Percentiles rank a stretch among this genome's conserved stretches.
Evolutionary conservation across 2,113 vertebrate species (phyloP).

Genomic region (Taurulus bubalis): DNA sequence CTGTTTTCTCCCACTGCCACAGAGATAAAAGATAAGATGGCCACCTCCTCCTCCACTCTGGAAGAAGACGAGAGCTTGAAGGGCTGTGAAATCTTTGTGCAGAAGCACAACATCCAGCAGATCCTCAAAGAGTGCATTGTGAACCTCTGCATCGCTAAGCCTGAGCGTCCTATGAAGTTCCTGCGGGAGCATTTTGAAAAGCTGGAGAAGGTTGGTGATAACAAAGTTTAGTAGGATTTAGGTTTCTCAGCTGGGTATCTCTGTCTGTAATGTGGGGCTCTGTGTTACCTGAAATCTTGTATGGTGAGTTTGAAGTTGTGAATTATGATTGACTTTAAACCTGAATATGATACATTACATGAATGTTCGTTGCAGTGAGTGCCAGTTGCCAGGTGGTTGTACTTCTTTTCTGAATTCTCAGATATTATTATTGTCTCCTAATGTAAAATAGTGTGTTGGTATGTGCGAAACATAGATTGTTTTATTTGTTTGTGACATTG

Average conservation of each 20-base stretch:
- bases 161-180: conserved; percentile 95
- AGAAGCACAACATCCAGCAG: conserved; percentile 96
- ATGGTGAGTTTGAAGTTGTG: conserved; percentile 8
- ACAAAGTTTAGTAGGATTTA: conserved; percentile 17
- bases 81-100: conserved; percentile 95
- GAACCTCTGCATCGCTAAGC: conserved; percentile 94
- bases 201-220: conserved; percentile 94
- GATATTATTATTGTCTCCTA: neutral
- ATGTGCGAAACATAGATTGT: neutral
- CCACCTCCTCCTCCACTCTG: conserved; percentile 87
- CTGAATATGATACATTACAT: neutral
- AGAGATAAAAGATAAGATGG: conserved; percentile 89
- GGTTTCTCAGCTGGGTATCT: conserved; percentile 8
- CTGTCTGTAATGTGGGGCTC: conserved; percentile 20
- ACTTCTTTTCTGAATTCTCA: neutral
- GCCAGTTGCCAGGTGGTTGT: neutral
- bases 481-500: conserved; percentile 3
- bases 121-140: conserved; percentile 97
- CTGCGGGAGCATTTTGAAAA: conserved; percentile 97
- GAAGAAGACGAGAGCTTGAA: conserved; percentile 96
- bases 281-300: conserved; percentile 13
- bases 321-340: neutral
- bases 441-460: neutral
- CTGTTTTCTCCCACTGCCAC: conserved; percentile 69
- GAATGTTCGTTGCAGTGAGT: conserved; percentile 8